phyloP scores from a whole-genome alignment of 2,888 invertebrate genomes.

The Epistrophe eligans region DNA sequence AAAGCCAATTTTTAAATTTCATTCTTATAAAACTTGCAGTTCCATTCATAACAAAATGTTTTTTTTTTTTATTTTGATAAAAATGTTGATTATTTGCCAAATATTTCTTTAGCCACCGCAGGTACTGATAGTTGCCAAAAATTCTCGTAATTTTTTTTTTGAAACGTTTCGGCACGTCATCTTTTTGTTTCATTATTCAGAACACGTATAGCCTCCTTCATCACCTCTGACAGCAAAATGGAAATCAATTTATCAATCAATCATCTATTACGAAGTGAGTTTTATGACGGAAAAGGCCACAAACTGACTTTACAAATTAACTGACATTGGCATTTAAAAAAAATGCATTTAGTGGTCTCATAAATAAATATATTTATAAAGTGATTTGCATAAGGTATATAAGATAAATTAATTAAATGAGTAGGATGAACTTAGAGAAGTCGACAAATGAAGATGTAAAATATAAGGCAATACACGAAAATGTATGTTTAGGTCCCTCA shows the following conservation, averaged over 20 bases:
- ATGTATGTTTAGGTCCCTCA: too few relatives aligned
- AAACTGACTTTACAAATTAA: conserved; percentile 38
- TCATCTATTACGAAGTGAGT: conserved; percentile 34
- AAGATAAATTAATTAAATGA: not conserved
- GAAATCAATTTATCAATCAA: conserved; percentile 67
- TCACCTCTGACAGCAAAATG: conserved; percentile 27
- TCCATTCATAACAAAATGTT: conserved; percentile 7
- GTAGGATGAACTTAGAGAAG: not conserved
- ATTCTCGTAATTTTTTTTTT: not conserved
- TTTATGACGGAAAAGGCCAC: conserved; percentile 59
- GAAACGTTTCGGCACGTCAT: conserved; percentile 3
- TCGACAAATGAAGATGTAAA: too few relatives aligned
- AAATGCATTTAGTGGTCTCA: conserved; percentile 47
- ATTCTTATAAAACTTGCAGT: not conserved
- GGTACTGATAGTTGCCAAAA: not conserved
- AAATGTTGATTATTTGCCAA: conserved; percentile 45
- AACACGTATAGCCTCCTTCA: conserved; percentile 11
- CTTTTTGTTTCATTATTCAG: conserved; percentile 1
- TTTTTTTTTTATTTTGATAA: not conserved
- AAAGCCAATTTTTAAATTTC: not conserved
- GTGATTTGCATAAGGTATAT: conserved; percentile 11
- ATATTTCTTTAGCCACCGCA: conserved; percentile 13
- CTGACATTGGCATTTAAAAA: conserved; percentile 52
- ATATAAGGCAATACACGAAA: too few relatives aligned
- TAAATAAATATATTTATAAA: not conserved